phyloP scores from a whole-genome alignment of 2,113 vertebrate genomes.

The Neofelis nebulosa region DNA sequence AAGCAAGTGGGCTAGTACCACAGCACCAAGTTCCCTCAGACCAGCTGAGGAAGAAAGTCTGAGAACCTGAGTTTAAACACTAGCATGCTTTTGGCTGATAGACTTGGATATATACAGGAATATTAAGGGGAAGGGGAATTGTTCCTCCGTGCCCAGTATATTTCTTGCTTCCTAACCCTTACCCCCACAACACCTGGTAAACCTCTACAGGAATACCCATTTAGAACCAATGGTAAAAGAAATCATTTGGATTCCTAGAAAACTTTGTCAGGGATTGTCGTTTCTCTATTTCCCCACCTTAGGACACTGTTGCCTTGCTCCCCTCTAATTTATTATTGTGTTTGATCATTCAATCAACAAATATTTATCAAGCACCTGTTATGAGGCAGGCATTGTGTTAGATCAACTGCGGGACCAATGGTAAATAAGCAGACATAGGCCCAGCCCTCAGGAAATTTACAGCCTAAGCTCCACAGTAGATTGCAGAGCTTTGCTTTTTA shows the following conservation, averaged over 20 bases:
- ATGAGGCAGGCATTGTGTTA: not conserved
- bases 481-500: not conserved
- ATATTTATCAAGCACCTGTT: not conserved
- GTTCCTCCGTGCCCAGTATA: not conserved
- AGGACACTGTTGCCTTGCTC: not conserved
- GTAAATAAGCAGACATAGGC: not conserved
- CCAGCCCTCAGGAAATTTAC: not conserved
- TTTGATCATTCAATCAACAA: not conserved
- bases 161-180: not conserved
- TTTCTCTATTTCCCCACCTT: not conserved
- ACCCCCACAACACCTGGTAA: not conserved
- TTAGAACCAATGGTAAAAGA: not conserved
- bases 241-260: not conserved
- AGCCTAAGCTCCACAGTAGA: not conserved
- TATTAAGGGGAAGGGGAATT: not conserved
- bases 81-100: not conserved
- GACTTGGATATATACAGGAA: not conserved
- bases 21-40: not conserved
- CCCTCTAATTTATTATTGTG: not conserved
- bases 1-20: not conserved
- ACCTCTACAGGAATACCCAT: not conserved
- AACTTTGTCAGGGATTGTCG: not conserved
- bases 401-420: not conserved
- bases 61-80: constrained; percentile 19
- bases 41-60: not conserved